Conservation (phyloP, 2,113 vertebrate species). For the Scalopus aquaticus region DNA sequence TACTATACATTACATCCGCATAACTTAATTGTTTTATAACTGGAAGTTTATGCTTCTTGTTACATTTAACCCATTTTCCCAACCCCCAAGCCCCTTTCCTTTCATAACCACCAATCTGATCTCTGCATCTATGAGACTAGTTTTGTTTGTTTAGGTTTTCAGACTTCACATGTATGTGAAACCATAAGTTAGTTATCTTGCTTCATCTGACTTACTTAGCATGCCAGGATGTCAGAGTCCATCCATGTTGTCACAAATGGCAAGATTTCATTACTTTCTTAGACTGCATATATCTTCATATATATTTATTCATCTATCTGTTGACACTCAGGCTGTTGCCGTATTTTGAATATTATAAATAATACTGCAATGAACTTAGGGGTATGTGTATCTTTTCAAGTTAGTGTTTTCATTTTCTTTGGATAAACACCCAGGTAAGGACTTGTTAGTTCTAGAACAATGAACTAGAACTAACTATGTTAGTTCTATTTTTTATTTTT, state of each 20-base stretch:
- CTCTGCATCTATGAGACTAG: not conserved
- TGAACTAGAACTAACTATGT: too few species aligned
- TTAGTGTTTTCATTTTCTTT: not conserved
- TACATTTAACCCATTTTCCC: not conserved
- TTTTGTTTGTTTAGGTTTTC: not conserved
- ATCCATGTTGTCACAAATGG: not conserved
- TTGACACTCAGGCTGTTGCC: not conserved
- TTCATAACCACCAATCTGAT: not conserved
- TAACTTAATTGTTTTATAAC: not conserved
- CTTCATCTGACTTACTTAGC: not conserved
- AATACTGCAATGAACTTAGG: not conserved
- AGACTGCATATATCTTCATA: not conserved
- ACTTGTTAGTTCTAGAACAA: not conserved
- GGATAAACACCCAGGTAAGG: not conserved
- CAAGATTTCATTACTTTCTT: not conserved
- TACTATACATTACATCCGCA: not conserved
- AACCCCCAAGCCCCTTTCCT: not conserved
- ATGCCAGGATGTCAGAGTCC: not conserved
- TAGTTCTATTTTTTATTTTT: not conserved
- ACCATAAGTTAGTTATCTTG: not conserved
- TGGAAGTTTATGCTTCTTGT: not conserved
- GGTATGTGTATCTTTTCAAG: not conserved
- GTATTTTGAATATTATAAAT: not conserved
- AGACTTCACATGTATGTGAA: not conserved
- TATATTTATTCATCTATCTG: not conserved